Evolutionary conservation across 2,888 invertebrate genomes (phyloP), one percentile per base, ranked within the genome.

Genomic region (Punctoribates punctum): DNA sequence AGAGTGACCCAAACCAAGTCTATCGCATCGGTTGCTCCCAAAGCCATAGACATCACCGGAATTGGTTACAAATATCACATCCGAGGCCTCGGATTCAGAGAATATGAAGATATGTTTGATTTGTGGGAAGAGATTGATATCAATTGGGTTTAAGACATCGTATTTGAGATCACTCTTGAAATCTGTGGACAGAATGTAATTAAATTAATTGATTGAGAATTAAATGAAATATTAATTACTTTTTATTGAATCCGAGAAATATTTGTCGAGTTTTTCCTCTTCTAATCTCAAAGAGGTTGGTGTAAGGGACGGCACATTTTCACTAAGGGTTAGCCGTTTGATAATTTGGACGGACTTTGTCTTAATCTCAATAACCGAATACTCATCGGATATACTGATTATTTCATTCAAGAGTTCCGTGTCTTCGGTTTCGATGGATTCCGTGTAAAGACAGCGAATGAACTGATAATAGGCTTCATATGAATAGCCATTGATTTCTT

Each of bases 391-490:
- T n/a, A 75, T 25, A n/a, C 51, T 54, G 9, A 75, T 8, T 11
- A 75, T 42, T n/a, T 75, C 75, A 0, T 54, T 42, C 51, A 51
- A 38, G 9, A 38, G 25, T n/a, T 75, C 13, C 8, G 20, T 17
- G 25, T 57, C 25, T 17, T 65, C 17, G 20, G 9, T 34, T 17
- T 75, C 75, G 9, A 75, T 42, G 17, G n/a, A 5, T 42, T 75
- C 75, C 23, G 75, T 72, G 23, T 75, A 75, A 51, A 75, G 29
- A 29, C 27, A 75, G 25, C 70, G 70, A 8, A 75, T 11, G 72
- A 72, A 75, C 3, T 46, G 51, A 57, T 60, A 73, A 20, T 72
- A 75, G 15, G 23, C 60, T 25, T 70, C 72, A 57, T 75, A 42
- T 42, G 11, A 42, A 13, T 42, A 13, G 42, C 54, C 15, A 17